Evolutionary conservation across 2,888 invertebrate genomes (phyloP).

Genomic region (Conops quadrifasciatus): DNA sequence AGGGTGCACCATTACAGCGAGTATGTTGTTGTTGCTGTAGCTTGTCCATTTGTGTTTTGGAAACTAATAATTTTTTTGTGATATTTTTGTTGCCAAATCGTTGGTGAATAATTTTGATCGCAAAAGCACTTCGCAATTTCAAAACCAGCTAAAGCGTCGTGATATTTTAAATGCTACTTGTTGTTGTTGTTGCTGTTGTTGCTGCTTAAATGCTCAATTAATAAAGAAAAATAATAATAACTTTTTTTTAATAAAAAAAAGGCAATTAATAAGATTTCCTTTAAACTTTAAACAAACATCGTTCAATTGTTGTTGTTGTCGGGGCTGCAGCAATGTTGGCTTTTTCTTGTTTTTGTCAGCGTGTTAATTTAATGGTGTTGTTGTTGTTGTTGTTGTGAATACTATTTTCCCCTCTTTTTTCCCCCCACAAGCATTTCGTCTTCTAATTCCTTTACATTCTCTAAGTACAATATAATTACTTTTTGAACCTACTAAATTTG

Average conservation of each 20-base stretch:
- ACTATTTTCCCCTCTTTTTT: neutral
- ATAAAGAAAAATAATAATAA: too few relatives aligned
- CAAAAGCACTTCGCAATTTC: neutral
- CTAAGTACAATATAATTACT: too few relatives aligned
- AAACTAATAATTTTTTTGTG: neutral
- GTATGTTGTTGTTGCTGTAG: conserved; percentile 21
- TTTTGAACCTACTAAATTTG: too few relatives aligned
- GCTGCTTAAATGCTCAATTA: neutral
- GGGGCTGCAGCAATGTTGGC: too few relatives aligned
- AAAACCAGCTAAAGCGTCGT: neutral
- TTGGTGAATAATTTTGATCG: neutral
- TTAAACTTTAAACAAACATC: too few relatives aligned
- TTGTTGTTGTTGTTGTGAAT: too few relatives aligned
- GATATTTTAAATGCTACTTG: neutral
- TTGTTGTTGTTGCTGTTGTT: neutral
- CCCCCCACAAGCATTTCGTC: neutral
- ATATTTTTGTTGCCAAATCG: neutral
- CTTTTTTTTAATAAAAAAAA: too few relatives aligned
- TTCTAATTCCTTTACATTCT: too few relatives aligned
- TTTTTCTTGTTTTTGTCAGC: too few relatives aligned
- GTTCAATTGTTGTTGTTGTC: too few relatives aligned
- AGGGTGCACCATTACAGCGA: neutral
- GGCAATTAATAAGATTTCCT: too few relatives aligned
- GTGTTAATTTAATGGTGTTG: too few relatives aligned
- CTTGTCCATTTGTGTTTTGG: neutral